Evolutionary conservation across 2,888 invertebrate genomes (phyloP).

Genomic region (Miltochrista miniata): DNA sequence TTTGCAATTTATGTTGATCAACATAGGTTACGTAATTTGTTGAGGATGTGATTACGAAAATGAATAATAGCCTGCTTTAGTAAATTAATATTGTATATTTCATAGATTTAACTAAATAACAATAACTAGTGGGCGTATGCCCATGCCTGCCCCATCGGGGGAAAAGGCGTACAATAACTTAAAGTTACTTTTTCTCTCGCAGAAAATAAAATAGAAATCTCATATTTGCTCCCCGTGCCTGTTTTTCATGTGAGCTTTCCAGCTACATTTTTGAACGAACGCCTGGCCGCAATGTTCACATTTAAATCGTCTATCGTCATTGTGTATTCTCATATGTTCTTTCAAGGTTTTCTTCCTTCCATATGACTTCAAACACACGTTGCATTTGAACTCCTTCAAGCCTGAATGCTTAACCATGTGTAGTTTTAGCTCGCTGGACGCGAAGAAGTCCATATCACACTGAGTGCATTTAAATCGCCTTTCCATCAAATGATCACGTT

Average conservation of each 20-base stretch:
- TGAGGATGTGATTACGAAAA: too few relatives aligned
- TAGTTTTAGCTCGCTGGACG: constrained; percentile 44
- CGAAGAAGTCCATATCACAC: constrained; percentile 59
- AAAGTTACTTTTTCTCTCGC: too few relatives aligned
- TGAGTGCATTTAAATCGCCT: constrained; percentile 51
- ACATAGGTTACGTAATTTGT: too few relatives aligned
- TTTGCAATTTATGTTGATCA: too few relatives aligned
- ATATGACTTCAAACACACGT: constrained; percentile 51
- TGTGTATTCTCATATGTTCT: constrained; percentile 53
- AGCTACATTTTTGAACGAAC: constrained; percentile 47
- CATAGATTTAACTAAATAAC: too few relatives aligned
- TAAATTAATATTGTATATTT: too few relatives aligned
- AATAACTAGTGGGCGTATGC: too few relatives aligned
- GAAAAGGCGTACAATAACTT: too few relatives aligned
- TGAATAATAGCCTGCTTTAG: too few relatives aligned
- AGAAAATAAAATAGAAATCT: too few relatives aligned
- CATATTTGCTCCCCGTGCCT: constrained; percentile 36
- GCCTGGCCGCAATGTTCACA: constrained; percentile 44
- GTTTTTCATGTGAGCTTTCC: constrained; percentile 45
- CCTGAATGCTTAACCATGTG: constrained; percentile 52
- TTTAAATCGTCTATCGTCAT: constrained; percentile 43
- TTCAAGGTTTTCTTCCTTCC: constrained; percentile 44
- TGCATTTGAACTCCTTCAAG: constrained; percentile 45
- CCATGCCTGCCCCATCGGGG: too few relatives aligned
- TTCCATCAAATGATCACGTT: constrained; percentile 61